Conservation (phyloP, 2,113 vertebrate genomes). For the Pseudopipra pipra region DNA sequence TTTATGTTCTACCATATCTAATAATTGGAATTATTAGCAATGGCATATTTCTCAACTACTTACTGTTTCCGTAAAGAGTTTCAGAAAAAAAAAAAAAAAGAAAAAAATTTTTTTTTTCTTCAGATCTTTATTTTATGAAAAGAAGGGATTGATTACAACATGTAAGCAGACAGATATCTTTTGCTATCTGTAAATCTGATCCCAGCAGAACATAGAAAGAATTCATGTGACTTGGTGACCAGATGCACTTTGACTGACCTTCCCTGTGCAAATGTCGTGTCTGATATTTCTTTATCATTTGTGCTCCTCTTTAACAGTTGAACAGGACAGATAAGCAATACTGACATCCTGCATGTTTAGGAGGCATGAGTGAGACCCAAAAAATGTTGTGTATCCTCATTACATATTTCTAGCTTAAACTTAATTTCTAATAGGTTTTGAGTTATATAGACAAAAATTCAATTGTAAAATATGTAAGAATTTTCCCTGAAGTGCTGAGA, state of each 20-base stretch:
- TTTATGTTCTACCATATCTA: not conserved
- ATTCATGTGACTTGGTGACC: not conserved
- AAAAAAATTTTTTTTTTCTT: not conserved
- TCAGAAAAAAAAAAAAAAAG: not conserved
- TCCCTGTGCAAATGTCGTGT: not conserved
- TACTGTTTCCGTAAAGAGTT: not conserved
- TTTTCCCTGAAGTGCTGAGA: not conserved
- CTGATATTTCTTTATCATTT: not conserved
- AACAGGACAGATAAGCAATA: not conserved
- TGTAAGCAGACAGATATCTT: not conserved
- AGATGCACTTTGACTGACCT: not conserved
- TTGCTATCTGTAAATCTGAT: not conserved
- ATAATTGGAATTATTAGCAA: not conserved
- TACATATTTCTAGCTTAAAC: not conserved
- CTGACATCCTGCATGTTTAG: not conserved
- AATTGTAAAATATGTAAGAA: not conserved
- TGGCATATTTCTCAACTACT: not conserved
- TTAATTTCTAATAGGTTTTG: not conserved
- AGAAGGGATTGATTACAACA: not conserved
- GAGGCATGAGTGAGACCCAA: not conserved
- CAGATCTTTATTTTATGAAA: not conserved
- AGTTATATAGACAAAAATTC: not conserved
- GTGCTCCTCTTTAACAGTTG: not conserved
- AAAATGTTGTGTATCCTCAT: not conserved
- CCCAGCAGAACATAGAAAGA: not conserved